Conservation (phyloP, 2,113 vertebrate genomes). For the Addax nasomaculatus region DNA sequence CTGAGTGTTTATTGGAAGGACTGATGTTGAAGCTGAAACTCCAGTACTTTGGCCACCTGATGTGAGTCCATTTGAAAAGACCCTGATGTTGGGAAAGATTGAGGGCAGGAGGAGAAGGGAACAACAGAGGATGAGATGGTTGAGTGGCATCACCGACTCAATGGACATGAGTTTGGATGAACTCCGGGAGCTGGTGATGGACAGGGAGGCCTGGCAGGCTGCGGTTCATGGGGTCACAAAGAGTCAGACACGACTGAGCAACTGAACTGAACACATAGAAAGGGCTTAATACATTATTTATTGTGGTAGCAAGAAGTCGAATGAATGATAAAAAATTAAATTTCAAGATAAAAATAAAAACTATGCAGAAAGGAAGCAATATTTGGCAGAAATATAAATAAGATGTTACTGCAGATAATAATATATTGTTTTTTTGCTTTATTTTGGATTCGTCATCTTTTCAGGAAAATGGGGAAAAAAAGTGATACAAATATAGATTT, state of each 20-base stretch:
- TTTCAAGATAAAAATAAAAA: not conserved
- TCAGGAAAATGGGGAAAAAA: not conserved
- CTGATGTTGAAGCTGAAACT: not conserved
- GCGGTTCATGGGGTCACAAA: not conserved
- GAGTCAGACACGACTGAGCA: not conserved
- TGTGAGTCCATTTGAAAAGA: not conserved
- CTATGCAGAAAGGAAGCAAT: not conserved
- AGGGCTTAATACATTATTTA: not conserved
- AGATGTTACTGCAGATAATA: not conserved
- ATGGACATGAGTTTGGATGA: not conserved
- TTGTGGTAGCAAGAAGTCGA: not conserved
- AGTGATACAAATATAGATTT: not conserved
- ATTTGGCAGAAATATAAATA: not conserved
- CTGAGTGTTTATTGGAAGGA: not conserved
- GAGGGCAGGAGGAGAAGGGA: not conserved
- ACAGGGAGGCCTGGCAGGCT: not conserved
- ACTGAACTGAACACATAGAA: not conserved
- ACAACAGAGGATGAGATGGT: not conserved
- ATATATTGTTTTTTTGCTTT: not conserved
- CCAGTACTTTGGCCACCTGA: not conserved
- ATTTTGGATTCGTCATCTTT: not conserved
- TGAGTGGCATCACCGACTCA: accelerated
- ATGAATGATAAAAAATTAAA: not conserved
- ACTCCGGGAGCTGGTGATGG: not conserved
- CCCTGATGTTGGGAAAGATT: not conserved